Base-by-base conservation (phyloP, 2,888 invertebrate species). In the Tineola bisselliella region DNA sequence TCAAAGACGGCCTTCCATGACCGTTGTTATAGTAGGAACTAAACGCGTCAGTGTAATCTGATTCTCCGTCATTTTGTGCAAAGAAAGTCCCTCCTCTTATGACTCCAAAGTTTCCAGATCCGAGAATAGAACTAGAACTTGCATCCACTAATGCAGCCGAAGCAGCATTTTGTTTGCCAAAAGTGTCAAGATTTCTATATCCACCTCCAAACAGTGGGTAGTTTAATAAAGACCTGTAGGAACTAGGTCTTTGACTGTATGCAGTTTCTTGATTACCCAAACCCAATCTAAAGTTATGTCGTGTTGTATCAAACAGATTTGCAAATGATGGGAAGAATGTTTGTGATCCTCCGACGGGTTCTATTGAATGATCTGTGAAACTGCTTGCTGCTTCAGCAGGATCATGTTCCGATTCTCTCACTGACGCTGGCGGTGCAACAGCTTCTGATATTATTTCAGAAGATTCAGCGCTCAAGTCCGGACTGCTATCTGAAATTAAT, bases 61-160 rank as follows among this genome's bases (percentile, higher is more conserved):
- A 81, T 64, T 88, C 83, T 68, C 92, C 91, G 64, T 92, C 92
- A 66, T 91, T 91, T 65, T 91, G 91, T 18, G 92, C 91, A 67
- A 94, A 94, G 80, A 94, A 96, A 2, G 95, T 95, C 4, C 95
- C 96, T 3, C 96, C 96, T 62, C 91, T 89, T 59, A 96, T 92
- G 0, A 96, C 94, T 0, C 94, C 94, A 69, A 95, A 95, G 76
- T 95, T 95, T 0, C 95, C 95, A 0, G 94, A 94, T 6, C 95
- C 92, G 5, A 95, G 79, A 12, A 94, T 87, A 54, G 91, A 89
- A 18, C 90, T 88, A 66, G 90, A 89, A 1, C 76, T 77, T 30
- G 89, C 88, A 56, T 87, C 86, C 11, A 84, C 83, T 60, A 78
- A 73, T 30, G 79, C 83, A 62, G 84, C 88, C 63, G 79, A 67